Evolutionary conservation across 2,113 vertebrate species (phyloP).

Genomic region (Rhodinocichla rosea): DNA sequence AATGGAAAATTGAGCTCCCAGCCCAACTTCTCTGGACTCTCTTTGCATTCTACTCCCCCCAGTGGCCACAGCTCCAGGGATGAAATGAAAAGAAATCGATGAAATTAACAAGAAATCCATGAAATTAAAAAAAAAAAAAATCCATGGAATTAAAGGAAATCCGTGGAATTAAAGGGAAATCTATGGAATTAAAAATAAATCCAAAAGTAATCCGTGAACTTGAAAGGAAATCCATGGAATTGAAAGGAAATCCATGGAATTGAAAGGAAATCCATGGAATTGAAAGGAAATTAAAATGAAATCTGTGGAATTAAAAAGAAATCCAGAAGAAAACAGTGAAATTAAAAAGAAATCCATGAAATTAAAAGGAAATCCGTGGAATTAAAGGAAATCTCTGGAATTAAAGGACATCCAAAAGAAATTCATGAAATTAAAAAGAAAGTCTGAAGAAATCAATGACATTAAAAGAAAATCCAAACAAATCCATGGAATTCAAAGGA

Average conservation of each 20-base stretch:
- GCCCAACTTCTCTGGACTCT: not conserved
- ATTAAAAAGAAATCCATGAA: too few species aligned
- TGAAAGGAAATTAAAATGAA: too few species aligned
- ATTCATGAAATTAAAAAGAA: not conserved
- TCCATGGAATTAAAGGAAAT: not conserved
- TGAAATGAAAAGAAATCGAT: not conserved
- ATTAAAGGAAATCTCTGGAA: too few species aligned
- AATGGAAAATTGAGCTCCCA: accelerated
- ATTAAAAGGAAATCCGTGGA: too few species aligned
- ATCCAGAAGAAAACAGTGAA: not conserved
- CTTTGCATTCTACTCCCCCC: not conserved
- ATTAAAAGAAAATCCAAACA: not conserved
- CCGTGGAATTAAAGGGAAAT: not conserved
- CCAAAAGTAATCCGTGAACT: too few species aligned
- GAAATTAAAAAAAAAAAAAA: not conserved
- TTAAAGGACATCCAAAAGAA: not conserved
- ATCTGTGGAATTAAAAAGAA: too few species aligned
- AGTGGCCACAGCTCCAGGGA: not conserved
- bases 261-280: too few species aligned
- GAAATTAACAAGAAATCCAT: not conserved
- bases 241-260: not conserved
- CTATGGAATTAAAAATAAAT: too few species aligned
- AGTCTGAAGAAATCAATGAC: not conserved
- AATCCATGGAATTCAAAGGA: not conserved
- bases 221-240: not conserved